Base-by-base conservation (phyloP, 1,140 invertebrate genomes). In the Myzus persicae region DNA sequence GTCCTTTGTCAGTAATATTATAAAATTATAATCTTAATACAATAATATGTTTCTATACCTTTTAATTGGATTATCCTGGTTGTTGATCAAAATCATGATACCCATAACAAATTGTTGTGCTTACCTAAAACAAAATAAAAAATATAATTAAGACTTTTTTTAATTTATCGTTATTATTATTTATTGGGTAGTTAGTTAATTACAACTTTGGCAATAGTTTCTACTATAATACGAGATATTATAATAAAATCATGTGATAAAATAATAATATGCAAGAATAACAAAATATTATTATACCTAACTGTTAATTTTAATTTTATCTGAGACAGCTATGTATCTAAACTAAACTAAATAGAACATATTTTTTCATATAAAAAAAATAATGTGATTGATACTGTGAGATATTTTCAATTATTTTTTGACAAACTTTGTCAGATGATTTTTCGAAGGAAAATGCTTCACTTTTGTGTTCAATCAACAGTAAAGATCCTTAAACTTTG, bases 121-220 rank as follows among this genome's bases (percentile, higher is more conserved):
- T 85, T 85, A 85, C 82, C 82, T 85, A 18, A 85, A 85, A 85
- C 40, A 85, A 85, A 85, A 44, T 26, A 42, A 22, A 14, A 84
- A 24, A 24, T 40, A 84, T 24, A 40, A 40, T 84, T 36, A 81
- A 81, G 9, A 14, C 31, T 67, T n/a, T 59, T 31, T 59, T 4
- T 0, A 59, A 59, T 31, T 14, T 9, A 67, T n/a, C 9, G n/a
- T 31, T 67, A 67, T 67, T n/a, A 14, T 67, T 67, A 67, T 67
- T n/a, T 67, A 26, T 31, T 24, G 8, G n/a, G 31, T 11, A 67
- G 31, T 0, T 67, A 31, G 31, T 67, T n/a, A 67, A 67, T n/a
- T 31, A 67, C 9, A 67, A n/a, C 3, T 67, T 11, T 67, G 31
- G 31, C 31, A 31, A 14, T 14, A 0, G 11, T 67, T n/a, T 67